phyloP scores from a whole-genome alignment of 1,140 invertebrate species.

The Pseudomyrmex cubaensis region DNA sequence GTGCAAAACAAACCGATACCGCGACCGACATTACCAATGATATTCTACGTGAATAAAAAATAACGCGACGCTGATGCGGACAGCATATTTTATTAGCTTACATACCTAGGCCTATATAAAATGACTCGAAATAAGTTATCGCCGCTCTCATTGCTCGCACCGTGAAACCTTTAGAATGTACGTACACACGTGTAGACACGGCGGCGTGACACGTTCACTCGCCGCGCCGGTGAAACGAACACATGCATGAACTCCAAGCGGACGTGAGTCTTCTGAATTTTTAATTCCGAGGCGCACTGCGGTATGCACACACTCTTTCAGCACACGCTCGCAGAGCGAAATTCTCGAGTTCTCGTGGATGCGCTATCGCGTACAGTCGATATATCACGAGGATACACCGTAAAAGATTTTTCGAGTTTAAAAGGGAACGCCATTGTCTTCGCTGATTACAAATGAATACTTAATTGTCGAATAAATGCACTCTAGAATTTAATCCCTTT shows the following conservation, averaged over 20 bases:
- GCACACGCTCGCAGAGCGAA: background rate
- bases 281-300: constrained; percentile 60
- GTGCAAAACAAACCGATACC: background rate
- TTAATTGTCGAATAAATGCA: background rate
- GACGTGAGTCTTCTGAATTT: constrained; percentile 60
- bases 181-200: background rate
- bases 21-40: background rate
- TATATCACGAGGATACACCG: constrained; percentile 9
- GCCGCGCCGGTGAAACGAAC: background rate
- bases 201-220: constrained; percentile 17
- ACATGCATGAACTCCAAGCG: background rate
- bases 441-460: constrained; percentile 23
- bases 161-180: background rate
- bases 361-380: constrained; percentile 1
- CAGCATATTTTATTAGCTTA: background rate
- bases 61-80: background rate
- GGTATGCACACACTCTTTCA: constrained; percentile 44
- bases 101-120: background rate
- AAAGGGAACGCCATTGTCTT: constrained; percentile 1
- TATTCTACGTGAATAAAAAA: constrained; percentile 21
- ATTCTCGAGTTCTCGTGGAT: background rate
- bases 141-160: background rate
- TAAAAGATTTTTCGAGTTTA: constrained; percentile 23
- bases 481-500: background rate
- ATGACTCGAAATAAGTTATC: background rate